These are phyloP conservation scores for Acipenser oxyrinchus DNA, from an alignment of 2,797 vertebrate species.

Conservation along the genomic window DNA sequence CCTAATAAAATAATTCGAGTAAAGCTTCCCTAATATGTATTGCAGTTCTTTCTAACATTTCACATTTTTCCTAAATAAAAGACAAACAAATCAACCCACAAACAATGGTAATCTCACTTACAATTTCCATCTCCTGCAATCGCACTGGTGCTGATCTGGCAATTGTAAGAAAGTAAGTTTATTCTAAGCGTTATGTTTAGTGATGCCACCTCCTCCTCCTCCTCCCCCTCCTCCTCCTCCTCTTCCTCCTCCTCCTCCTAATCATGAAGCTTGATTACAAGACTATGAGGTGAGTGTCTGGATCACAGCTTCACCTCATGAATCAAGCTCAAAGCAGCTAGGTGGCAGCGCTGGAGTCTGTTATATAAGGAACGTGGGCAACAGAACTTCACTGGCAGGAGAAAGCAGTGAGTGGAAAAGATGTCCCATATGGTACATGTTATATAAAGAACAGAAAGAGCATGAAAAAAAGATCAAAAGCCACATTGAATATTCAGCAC, in stretches of 20 bases:
- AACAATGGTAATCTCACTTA: too few species aligned
- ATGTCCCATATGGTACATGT: slow-evolving; percentile 46
- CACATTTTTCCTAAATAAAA: too few species aligned
- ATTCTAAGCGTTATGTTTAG: too few species aligned
- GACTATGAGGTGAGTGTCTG: too few species aligned
- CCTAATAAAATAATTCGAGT: too few species aligned
- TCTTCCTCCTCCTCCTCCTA: not conserved
- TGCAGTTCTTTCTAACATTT: too few species aligned
- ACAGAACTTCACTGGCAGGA: slow-evolving; percentile 20
- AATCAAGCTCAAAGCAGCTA: not conserved
- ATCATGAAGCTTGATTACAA: too few species aligned
- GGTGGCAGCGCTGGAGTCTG: not conserved
- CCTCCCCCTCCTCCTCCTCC: not conserved
- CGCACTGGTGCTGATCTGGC: too few species aligned
- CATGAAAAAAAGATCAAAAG: slow-evolving; percentile 34
- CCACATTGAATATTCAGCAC: slow-evolving; percentile 27
- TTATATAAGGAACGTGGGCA: slow-evolving; percentile 1
- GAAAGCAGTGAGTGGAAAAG: slow-evolving; percentile 32
- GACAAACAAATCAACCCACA: too few species aligned
- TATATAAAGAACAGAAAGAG: slow-evolving; percentile 45
- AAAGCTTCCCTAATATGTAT: too few species aligned
- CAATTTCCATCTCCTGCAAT: too few species aligned
- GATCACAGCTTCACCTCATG: not conserved
- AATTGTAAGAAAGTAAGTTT: too few species aligned
- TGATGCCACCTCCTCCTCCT: not conserved